Percentiles rank a stretch among this genome's conserved stretches.
phyloP scores from a whole-genome alignment of 2,888 invertebrate species.

The Ectobius pallidus region DNA sequence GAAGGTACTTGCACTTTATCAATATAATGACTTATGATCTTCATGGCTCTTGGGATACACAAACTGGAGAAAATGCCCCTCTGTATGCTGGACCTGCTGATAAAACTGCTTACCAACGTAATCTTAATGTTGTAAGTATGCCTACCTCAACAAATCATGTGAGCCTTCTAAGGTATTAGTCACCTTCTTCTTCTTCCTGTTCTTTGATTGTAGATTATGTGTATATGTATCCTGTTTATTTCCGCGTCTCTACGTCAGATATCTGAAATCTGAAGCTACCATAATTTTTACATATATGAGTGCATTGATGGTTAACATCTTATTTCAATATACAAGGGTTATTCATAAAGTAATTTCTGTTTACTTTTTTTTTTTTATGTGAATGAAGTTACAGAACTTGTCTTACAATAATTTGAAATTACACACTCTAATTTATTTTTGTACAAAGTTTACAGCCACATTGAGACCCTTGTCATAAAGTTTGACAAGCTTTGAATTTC shows the following conservation, averaged over 20 bases:
- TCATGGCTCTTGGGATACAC: constrained; percentile 69
- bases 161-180: not conserved
- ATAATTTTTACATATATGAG: not conserved
- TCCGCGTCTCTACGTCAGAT: not conserved
- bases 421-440: too few species aligned
- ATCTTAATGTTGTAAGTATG: constrained; percentile 22
- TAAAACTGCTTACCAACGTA: constrained; percentile 50
- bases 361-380: too few species aligned
- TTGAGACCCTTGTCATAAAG: too few species aligned
- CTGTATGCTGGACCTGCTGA: constrained; percentile 25
- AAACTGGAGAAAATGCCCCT: constrained; percentile 65
- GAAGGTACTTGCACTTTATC: constrained; percentile 68
- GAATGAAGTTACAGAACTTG: too few species aligned
- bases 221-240: not conserved
- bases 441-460: too few species aligned
- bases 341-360: too few species aligned
- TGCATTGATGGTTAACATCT: not conserved
- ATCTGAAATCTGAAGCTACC: not conserved
- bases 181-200: not conserved
- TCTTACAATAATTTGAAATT: too few species aligned
- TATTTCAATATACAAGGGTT: too few species aligned
- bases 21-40: constrained; percentile 78
- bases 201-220: not conserved
- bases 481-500: too few species aligned
- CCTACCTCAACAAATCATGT: not conserved